These are phyloP conservation scores for Myrmophylax atrothorax DNA, from an alignment of 2,113 vertebrate genomes.

Conservation along the genomic window DNA sequence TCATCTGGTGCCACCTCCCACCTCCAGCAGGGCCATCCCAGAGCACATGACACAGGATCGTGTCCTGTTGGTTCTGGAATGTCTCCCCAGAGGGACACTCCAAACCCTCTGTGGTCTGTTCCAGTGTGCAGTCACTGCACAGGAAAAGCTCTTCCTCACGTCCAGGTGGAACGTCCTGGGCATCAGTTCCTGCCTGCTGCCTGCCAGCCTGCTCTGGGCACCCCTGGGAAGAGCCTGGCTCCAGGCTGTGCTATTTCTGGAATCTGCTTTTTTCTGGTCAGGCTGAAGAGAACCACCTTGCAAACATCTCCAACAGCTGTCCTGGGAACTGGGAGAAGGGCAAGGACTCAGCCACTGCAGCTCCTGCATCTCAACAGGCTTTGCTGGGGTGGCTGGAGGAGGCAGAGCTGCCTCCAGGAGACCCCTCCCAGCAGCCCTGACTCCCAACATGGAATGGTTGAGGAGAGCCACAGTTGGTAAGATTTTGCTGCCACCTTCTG, in stretches of 20 bases:
- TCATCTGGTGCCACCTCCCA: background rate
- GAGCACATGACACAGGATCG: fast-evolving
- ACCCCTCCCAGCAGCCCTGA: background rate
- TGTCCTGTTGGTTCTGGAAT: background rate
- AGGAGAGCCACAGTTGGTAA: background rate
- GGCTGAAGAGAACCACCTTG: fast-evolving
- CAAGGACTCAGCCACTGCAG: background rate
- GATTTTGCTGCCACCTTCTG: slow-evolving; percentile 82
- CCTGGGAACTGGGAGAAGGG: background rate
- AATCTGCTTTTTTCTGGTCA: background rate
- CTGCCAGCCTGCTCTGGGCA: background rate
- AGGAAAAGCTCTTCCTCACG: fast-evolving
- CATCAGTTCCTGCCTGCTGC: background rate
- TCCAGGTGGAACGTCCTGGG: background rate
- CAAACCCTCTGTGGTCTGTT: background rate
- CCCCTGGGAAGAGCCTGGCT: background rate
- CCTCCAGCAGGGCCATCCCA: background rate
- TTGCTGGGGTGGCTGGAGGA: background rate
- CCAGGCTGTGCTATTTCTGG: background rate
- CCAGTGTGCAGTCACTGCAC: background rate
- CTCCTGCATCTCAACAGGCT: background rate
- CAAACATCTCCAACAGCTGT: background rate
- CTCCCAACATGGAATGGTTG: background rate
- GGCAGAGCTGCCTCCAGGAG: background rate
- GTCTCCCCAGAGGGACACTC: background rate